phyloP scores from a whole-genome alignment of 2,797 vertebrate genomes.

The Sternotherus odoratus region DNA sequence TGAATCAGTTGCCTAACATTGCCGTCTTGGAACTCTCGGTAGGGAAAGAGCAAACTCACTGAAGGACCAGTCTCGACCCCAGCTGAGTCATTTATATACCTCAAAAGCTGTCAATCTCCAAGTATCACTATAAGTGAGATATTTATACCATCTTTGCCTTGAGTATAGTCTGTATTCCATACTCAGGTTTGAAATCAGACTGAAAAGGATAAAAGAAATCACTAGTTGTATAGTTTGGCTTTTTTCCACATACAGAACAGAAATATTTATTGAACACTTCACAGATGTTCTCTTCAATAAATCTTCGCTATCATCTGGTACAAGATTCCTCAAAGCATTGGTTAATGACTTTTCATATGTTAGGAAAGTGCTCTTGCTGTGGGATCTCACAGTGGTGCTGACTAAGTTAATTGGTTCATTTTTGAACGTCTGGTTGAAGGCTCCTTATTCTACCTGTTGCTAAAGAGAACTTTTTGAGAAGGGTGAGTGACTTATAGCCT shows the following conservation, averaged over 20 bases:
- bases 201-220: too few species aligned
- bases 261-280: too few species aligned
- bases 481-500: too few species aligned
- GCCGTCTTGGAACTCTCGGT: too few species aligned
- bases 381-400: constrained; percentile 15
- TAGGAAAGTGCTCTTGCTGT: fast-evolving
- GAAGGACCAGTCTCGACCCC: too few species aligned
- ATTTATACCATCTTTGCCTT: neutral
- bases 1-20: neutral
- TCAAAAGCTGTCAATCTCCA: too few species aligned
- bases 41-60: neutral
- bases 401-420: constrained; percentile 26
- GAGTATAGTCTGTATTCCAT: neutral
- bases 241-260: too few species aligned
- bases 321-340: neutral
- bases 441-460: neutral
- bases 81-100: neutral
- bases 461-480: too few species aligned
- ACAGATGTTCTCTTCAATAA: too few species aligned
- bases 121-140: neutral
- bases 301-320: too few species aligned
- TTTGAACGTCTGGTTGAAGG: constrained; percentile 22
- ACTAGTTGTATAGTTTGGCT: too few species aligned
- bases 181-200: too few species aligned
- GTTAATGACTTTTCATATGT: neutral